Evolutionary conservation across 2,113 vertebrate species (phyloP), one percentile per base, ranked within the genome.

Genomic region (Hyperopisus bebe): DNA sequence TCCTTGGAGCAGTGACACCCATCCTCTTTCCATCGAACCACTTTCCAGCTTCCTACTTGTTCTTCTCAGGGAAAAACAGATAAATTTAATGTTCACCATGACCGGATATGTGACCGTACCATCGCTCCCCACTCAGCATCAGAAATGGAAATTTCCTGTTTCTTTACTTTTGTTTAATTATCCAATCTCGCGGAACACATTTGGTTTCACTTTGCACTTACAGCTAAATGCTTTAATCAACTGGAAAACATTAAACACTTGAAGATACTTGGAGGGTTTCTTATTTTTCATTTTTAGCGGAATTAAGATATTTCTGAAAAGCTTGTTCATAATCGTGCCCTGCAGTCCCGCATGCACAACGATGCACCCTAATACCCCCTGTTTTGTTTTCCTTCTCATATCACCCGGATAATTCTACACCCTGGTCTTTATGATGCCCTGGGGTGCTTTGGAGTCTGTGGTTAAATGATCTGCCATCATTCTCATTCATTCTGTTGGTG

Each of bases 401-500:
- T 80, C 82, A 17, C 42, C 31, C 46, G 53, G 82, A 93, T 91
- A 90, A 86, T 92, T 91, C 89, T 89, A 70, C 35, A 84, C 8
- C 58, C 39, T 24, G 89, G 42, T 88, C 48, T 86, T 86, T 88
- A 89, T 88, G 50, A 46, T 88, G 90, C 86, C 89, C 89, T 44
- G 24, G 62, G 80, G 89, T 66, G 80, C 88, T 91, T 66, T 89
- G 86, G 55, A 90, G 92, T 92, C 86, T 91, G 47, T 46, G 87
- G 89, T 88, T 86, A 88, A 91, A 90, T 77, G 51, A 89, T 87
- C 92, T 83, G 89, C 90, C 91, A 27, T 85, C 91, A 39, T 47
- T 50, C 53, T 44, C 48, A 74, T 89, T 86, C 9, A 66, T 91
- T 92, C 91, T 89, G 94, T 94, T 93, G 93, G 92, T 92, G 92